Conservation (phyloP, 2,113 vertebrate genomes). For the Corythaeola cristata region DNA sequence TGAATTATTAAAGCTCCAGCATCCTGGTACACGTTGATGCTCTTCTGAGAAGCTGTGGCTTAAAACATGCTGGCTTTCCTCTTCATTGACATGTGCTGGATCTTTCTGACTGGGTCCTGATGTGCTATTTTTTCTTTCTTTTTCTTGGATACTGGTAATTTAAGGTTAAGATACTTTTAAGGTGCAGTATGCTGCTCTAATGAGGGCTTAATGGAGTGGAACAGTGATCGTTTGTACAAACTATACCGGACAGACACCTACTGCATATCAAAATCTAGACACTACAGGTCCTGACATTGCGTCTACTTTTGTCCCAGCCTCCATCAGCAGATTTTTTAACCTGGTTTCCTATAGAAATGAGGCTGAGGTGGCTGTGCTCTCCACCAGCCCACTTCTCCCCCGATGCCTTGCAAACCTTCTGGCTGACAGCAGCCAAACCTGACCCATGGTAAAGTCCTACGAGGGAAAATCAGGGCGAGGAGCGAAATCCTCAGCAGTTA, state of each 20-base stretch:
- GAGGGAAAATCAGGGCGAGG: neutral
- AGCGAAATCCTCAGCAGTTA: neutral
- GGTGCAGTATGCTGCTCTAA: slow-evolving; percentile 27
- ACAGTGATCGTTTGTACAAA: slow-evolving; percentile 26
- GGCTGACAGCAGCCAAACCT: neutral
- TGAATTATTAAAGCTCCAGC: slow-evolving; percentile 82
- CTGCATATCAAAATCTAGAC: slow-evolving; percentile 34
- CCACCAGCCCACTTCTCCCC: neutral
- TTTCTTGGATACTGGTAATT: slow-evolving; percentile 25
- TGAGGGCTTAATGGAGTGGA: slow-evolving; percentile 40
- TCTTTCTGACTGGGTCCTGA: neutral
- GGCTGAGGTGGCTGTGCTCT: neutral
- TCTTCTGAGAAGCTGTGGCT: slow-evolving; percentile 32
- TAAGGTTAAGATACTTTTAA: slow-evolving; percentile 51
- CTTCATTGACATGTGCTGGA: neutral
- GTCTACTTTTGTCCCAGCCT: slow-evolving; percentile 29
- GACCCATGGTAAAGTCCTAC: neutral
- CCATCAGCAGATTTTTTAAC: slow-evolving; percentile 51
- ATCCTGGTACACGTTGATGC: slow-evolving; percentile 62
- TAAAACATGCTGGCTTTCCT: neutral
- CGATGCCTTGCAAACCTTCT: neutral
- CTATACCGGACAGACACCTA: neutral
- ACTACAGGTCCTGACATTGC: neutral
- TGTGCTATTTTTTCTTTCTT: slow-evolving; percentile 37
- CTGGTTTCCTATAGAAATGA: slow-evolving; percentile 7